Conservation (phyloP, 2,113 vertebrate genomes). For the Apodemus speciosus region DNA sequence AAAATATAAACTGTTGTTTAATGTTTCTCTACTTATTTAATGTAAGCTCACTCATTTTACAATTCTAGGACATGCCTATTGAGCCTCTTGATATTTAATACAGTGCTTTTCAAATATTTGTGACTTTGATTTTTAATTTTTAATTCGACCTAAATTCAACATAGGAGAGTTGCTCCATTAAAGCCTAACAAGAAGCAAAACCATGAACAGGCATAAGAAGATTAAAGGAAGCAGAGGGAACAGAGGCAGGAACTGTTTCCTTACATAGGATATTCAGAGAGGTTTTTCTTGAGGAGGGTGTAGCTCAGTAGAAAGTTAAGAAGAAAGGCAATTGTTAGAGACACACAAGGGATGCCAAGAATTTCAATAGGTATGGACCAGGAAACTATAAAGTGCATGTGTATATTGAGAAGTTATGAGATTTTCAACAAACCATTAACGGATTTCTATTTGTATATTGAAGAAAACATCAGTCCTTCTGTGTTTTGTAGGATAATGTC, state of each 20-base stretch:
- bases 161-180: not conserved
- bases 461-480: not conserved
- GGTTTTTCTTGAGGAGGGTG: not conserved
- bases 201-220: not conserved
- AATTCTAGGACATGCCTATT: not conserved
- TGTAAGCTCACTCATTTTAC: not conserved
- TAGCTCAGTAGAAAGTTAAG: not conserved
- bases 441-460: not conserved
- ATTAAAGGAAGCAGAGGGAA: not conserved
- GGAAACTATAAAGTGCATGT: not conserved
- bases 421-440: not conserved
- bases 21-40: not conserved
- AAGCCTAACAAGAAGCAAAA: not conserved
- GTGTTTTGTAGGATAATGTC: not conserved
- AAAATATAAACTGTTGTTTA: not conserved
- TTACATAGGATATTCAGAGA: not conserved
- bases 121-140: slow-evolving; percentile 12
- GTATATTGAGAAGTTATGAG: not conserved
- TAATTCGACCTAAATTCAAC: slow-evolving; percentile 19
- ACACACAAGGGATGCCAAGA: not conserved
- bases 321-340: not conserved
- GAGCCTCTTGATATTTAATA: not conserved
- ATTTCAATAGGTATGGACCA: not conserved
- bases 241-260: not conserved
- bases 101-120: slow-evolving; percentile 7